Conservation (phyloP, 2,113 vertebrate genomes). For the Pseudonaja textilis region DNA sequence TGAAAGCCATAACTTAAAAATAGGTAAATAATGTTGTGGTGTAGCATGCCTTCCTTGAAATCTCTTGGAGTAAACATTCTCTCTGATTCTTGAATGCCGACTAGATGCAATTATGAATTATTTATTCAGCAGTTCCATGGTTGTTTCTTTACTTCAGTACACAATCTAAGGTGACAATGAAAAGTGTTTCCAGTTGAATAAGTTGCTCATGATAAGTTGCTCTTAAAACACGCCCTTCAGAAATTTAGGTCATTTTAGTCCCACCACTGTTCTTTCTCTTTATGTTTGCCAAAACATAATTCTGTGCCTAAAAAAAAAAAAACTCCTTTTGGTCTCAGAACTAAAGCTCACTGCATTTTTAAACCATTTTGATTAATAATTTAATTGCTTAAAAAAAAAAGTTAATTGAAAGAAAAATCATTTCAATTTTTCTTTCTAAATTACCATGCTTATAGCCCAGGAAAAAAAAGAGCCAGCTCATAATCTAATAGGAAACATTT, state of each 20-base stretch:
- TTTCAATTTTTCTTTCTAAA: slow-evolving; percentile 35
- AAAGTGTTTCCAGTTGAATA: slow-evolving; percentile 54
- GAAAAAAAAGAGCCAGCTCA: not conserved
- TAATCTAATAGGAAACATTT: not conserved
- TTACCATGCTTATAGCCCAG: not conserved
- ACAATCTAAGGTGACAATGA: slow-evolving; percentile 48
- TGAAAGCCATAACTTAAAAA: slow-evolving; percentile 25
- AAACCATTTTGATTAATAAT: slow-evolving; percentile 42
- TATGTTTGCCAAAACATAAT: slow-evolving; percentile 18
- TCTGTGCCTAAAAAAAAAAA: slow-evolving; percentile 17
- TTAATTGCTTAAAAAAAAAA: slow-evolving; percentile 28
- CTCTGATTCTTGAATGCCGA: slow-evolving; percentile 1
- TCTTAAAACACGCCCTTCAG: slow-evolving; percentile 58
- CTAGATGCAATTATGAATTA: not conserved
- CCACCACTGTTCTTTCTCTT: slow-evolving; percentile 10
- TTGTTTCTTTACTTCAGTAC: slow-evolving; percentile 37
- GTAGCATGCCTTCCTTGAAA: slow-evolving; percentile 35
- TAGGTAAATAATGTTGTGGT: slow-evolving; percentile 24
- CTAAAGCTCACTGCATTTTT: slow-evolving; percentile 33
- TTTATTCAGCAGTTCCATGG: not conserved
- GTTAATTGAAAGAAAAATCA: not conserved
- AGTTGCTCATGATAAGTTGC: slow-evolving; percentile 57
- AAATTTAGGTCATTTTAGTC: slow-evolving; percentile 41
- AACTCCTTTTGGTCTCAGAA: not conserved
- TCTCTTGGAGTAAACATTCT: slow-evolving; percentile 9